These are phyloP conservation scores for Genyomyrus donnyi DNA, from an alignment of 2,113 vertebrate genomes.

Conservation along the genomic window DNA sequence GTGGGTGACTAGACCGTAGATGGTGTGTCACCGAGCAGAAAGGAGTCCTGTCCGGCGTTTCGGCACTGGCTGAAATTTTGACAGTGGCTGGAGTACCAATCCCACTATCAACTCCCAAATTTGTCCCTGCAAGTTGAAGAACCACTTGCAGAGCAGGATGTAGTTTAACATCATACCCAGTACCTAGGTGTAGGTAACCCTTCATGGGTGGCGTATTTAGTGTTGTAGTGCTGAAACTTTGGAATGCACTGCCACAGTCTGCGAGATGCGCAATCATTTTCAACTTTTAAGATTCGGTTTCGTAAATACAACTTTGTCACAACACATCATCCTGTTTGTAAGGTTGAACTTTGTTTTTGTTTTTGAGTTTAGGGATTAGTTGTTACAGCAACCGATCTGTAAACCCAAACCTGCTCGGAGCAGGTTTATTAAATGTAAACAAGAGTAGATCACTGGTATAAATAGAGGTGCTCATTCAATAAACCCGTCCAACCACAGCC, in stretches of 20 bases:
- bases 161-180: background rate
- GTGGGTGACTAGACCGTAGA: background rate
- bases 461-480: background rate
- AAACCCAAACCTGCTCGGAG: background rate
- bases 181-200: background rate
- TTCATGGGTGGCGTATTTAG: background rate
- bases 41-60: background rate
- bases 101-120: background rate
- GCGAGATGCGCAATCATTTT: background rate
- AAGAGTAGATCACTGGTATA: background rate
- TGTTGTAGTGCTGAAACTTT: background rate
- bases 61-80: too few species aligned
- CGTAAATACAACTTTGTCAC: background rate
- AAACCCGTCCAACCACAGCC: background rate
- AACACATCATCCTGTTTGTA: background rate
- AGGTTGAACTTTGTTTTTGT: background rate
- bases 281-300: background rate
- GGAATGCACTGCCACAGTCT: background rate
- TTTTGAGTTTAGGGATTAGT: background rate
- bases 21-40: background rate
- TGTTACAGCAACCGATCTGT: background rate
- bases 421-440: background rate
- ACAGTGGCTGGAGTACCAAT: background rate
- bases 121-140: too few species aligned
- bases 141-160: background rate